Evolutionary conservation across 92 coral and sea anemone species (phyloP).

Genomic region (Pocillopora meandrina): DNA sequence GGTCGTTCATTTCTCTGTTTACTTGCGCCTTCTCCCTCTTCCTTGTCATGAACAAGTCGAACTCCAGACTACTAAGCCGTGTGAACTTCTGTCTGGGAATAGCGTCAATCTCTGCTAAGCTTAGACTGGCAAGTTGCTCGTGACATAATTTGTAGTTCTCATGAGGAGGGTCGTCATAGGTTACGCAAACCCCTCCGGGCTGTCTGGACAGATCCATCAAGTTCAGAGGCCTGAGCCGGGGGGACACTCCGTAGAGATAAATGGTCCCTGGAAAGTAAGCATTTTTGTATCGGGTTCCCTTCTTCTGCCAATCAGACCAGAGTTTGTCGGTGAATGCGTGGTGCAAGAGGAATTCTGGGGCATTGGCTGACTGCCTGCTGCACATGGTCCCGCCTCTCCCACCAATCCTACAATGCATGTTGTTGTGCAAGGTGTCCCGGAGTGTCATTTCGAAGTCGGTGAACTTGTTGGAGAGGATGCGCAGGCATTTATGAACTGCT

Average conservation of each 20-base stretch:
- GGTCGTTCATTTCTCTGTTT: constrained; percentile 42
- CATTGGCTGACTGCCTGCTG: constrained; percentile 70
- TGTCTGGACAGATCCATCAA: constrained; percentile 66
- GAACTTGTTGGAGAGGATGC: constrained; percentile 52
- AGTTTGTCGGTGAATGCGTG: constrained; percentile 83
- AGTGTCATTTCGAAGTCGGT: constrained; percentile 66
- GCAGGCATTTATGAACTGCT: constrained; percentile 77
- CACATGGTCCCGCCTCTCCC: constrained; percentile 87
- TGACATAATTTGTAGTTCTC: constrained; percentile 63
- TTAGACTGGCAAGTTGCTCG: constrained; percentile 48
- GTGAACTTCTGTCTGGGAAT: constrained; percentile 78
- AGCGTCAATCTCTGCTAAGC: constrained; percentile 43
- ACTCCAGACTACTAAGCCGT: constrained; percentile 64
- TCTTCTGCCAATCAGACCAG: constrained; percentile 92
- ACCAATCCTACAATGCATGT: constrained; percentile 91
- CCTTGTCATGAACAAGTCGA: constrained; percentile 65
- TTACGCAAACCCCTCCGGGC: constrained; percentile 72
- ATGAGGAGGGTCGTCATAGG: constrained; percentile 76
- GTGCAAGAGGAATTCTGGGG: constrained; percentile 86
- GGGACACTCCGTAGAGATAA: constrained; percentile 15
- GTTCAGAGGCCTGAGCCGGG: constrained; percentile 49
- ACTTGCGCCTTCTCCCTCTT: constrained; percentile 32
- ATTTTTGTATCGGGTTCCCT: constrained; percentile 53
- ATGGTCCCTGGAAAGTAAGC: constrained; percentile 48
- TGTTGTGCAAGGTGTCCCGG: constrained; percentile 74